Evolutionary conservation across 2,113 vertebrate species (phyloP), one percentile per base, ranked within the genome.

Genomic region (Muntiacus reevesi): DNA sequence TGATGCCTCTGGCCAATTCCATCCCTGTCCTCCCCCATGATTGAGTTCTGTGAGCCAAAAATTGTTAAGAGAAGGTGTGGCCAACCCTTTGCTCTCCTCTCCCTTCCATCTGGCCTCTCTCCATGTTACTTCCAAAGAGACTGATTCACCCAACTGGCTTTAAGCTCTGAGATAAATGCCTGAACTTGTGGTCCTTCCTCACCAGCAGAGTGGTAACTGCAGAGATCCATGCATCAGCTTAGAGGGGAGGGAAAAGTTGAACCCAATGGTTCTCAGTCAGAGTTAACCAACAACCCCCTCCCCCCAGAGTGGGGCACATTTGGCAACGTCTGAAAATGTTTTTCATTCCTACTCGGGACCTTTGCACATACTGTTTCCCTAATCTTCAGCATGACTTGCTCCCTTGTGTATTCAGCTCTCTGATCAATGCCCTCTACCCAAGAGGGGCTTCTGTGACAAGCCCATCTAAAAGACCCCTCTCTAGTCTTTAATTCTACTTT

Each of bases 401-500:
- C 16, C 67, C 76, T 45, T 45, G 7, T 50, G 15, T 92, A 40
- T 30, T 92, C 79, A 92, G 64, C 85, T 89, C 28, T 95, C 40
- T 78, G 23, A 59, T 55, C 30, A 87, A 97, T 40, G 28, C 11
- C 36, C 71, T 83, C 92, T 87, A 81, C 8, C 12, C 23, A 54
- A 89, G 57, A 67, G 67, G 16, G 30, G 9, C 52, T 40, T 91
- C 36, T 54, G 15, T 50, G 43, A 55, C 81, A 67, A 79, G 19
- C 14, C 45, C 57, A 30, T 54, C 78, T 91, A 57, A 85, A 85
- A 79, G 27, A n/a, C 2, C 15, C 59, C 28, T 50, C 40, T 74
- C 50, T 85, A 33, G 64, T 55, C 84, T 43, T 92, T 89, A 94
- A 64, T 43, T 95, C 50, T 89, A 25, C 43, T 60, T 91, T 62